These are phyloP conservation scores for Dromaius novaehollandiae DNA, from an alignment of 2,113 vertebrate species.

Conservation along the genomic window DNA sequence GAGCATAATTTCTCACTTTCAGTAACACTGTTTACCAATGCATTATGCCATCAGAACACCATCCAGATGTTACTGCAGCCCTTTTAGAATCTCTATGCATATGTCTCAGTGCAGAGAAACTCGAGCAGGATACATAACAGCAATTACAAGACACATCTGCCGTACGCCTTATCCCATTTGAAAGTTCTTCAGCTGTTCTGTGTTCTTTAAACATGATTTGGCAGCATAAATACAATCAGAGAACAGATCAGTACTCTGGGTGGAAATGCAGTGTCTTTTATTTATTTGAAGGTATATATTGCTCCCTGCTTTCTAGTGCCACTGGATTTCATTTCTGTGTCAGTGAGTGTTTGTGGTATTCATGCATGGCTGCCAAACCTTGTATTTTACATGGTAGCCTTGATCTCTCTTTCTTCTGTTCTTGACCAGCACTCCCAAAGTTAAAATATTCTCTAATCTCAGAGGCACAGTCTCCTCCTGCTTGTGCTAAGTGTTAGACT, in stretches of 20 bases:
- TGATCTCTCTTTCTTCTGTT: not conserved
- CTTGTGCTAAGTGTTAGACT: not conserved
- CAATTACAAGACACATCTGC: slow-evolving; percentile 33
- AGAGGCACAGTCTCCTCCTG: not conserved
- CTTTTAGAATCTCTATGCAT: not conserved
- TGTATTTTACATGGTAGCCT: not conserved
- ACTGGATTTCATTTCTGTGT: not conserved
- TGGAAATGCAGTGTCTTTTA: not conserved
- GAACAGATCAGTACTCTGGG: not conserved
- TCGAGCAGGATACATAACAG: not conserved
- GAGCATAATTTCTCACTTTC: slow-evolving; percentile 2
- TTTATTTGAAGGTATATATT: not conserved
- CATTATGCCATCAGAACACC: slow-evolving; percentile 7
- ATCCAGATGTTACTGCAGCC: slow-evolving; percentile 29
- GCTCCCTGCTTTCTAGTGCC: not conserved
- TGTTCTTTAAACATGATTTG: not conserved
- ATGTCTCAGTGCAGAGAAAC: not conserved
- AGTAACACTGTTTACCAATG: slow-evolving; percentile 22
- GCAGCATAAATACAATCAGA: slow-evolving; percentile 17
- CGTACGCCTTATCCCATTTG: not conserved
- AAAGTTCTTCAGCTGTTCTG: slow-evolving; percentile 7
- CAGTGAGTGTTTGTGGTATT: not conserved
- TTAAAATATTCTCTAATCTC: not conserved
- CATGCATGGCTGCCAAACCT: not conserved
- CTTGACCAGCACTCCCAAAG: not conserved